Evolutionary conservation across 2,113 vertebrate species (phyloP), one percentile per base, ranked within the genome.

Genomic region (Rhynchopsitta pachyrhyncha): DNA sequence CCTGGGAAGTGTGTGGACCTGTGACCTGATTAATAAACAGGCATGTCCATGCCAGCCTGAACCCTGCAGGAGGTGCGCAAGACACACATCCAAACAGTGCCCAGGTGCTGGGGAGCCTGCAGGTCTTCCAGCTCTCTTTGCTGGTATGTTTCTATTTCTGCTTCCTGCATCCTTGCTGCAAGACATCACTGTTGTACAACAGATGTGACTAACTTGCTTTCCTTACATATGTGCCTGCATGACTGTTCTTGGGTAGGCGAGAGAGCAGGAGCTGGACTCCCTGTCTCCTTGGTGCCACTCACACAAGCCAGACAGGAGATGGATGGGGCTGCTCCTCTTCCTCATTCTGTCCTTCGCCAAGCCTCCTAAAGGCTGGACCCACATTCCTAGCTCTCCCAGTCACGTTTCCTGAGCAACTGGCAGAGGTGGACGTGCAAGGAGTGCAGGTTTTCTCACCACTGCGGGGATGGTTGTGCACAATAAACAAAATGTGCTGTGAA

Each of bases 251-350:
- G 64, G n/a, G 13, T 55, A 68, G 49, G 29, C 1, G 3, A 73
- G 67, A 46, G 41, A 52, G 67, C 35, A 41, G 57, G 31, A 82
- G 49, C 33, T 35, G 52, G 13, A 33, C 9, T 20, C 35, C 3
- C 22, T 2, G 11, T 79, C 44, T 52, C 24, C 49, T 39, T 1
- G 0, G 27, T 37, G 46, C n/a, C 1, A 1, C 59, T 76, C 47
- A 3, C 0, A 1, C 1, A 2, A 79, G 16, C 39, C 75, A 41
- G 37, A 31, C 0, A 0, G 15, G 47, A 81, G 60, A n/a, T 67
- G 68, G 37, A 62, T 53, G 68, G 27, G 8, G 20, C 35, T 29
- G 46, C 55, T 86, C 23, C 69, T 59, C n/a, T 59, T 52, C 71
- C 53, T 39, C 0, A 0, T 44, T 77, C 53, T 88, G 35, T 90